phyloP scores from a whole-genome alignment of 2,797 vertebrate genomes.

The Sarcophilus harrisii region DNA sequence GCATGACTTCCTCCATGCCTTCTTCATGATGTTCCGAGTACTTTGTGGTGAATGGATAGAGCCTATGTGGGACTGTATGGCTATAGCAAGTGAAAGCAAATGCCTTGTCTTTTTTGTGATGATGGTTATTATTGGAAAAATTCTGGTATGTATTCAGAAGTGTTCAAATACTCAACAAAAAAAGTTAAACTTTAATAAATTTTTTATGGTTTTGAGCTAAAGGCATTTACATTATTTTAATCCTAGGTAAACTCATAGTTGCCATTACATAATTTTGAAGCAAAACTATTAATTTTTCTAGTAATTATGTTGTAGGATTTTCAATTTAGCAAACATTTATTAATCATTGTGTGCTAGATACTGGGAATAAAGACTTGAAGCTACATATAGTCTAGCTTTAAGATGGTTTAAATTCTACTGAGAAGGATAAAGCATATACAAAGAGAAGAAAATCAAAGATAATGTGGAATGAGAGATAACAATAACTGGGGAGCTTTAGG shows the following conservation, averaged over 20 bases:
- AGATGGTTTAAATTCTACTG: neutral
- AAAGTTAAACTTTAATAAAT: neutral
- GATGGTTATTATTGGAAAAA: conserved; percentile 94
- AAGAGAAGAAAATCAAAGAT: neutral
- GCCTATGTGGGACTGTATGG: conserved; percentile 95
- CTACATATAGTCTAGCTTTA: neutral
- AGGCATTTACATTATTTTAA: neutral
- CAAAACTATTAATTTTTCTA: neutral
- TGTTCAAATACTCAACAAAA: neutral
- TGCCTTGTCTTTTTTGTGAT: conserved; percentile 92
- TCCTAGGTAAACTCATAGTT: neutral
- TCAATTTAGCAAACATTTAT: neutral
- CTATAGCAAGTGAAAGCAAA: conserved; percentile 82
- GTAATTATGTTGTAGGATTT: neutral
- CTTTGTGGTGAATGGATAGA: conserved; percentile 96
- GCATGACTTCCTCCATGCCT: conserved; percentile 92
- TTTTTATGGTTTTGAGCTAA: neutral
- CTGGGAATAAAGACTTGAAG: neutral
- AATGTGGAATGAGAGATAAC: neutral
- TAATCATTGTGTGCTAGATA: neutral
- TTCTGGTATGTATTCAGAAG: conserved; percentile 82
- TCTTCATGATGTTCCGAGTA: conserved; percentile 92
- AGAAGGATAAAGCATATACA: neutral
- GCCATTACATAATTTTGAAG: neutral
- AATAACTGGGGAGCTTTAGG: neutral